Percentiles rank a stretch among this genome's conserved stretches.
phyloP scores from a whole-genome alignment of 2,113 vertebrate genomes.

The Stegostoma tigrinum region DNA sequence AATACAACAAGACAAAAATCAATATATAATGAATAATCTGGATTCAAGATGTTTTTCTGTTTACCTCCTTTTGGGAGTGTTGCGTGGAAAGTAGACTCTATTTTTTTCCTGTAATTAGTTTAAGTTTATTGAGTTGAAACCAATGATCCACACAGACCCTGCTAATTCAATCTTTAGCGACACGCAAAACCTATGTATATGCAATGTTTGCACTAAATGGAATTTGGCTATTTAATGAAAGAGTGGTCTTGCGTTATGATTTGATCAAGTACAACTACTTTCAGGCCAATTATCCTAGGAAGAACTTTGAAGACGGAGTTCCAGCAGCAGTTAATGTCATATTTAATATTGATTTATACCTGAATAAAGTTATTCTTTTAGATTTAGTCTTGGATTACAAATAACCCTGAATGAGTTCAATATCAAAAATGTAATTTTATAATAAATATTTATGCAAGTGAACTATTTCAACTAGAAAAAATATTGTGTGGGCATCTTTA shows the following conservation, averaged over 20 bases:
- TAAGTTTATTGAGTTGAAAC: slow-evolving; percentile 4
- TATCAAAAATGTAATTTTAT: background rate
- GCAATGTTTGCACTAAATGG: background rate
- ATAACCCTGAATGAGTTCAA: background rate
- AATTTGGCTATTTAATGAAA: background rate
- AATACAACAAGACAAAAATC: no score
- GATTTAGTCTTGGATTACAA: background rate
- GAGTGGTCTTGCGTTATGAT: background rate
- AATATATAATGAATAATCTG: no score
- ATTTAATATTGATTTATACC: background rate
- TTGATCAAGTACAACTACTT: background rate
- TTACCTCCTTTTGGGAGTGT: no score
- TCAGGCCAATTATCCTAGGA: background rate
- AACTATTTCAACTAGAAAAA: background rate
- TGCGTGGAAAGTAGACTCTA: no score
- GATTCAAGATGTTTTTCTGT: no score
- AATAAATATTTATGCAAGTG: background rate
- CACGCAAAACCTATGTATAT: background rate
- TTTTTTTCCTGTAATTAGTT: background rate
- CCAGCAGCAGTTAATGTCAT: background rate
- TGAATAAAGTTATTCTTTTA: background rate
- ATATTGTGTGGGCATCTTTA: background rate
- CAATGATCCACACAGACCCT: background rate
- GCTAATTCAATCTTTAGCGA: background rate
- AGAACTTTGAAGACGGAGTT: background rate